These are phyloP conservation scores for Halictus quadricinctus DNA, from an alignment of 2,888 invertebrate species.

Conservation along the genomic window DNA sequence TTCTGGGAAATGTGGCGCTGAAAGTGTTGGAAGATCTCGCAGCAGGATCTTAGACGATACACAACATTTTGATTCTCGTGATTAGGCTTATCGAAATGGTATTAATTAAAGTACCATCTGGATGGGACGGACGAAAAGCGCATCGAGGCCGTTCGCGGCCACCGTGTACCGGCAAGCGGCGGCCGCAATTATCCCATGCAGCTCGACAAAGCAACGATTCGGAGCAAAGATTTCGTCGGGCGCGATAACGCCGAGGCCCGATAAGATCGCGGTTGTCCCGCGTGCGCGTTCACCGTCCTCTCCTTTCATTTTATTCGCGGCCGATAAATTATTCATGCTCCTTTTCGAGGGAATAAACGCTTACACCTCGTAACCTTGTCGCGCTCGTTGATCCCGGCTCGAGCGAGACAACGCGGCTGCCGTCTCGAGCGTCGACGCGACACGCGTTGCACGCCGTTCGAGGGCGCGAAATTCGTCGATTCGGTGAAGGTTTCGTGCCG, in stretches of 20 bases:
- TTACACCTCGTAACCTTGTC: slow-evolving; percentile 65
- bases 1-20: background rate
- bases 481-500: slow-evolving; percentile 34
- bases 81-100: background rate
- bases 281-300: slow-evolving; percentile 51
- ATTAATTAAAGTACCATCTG: background rate
- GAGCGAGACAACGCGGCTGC: slow-evolving; percentile 54
- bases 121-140: background rate
- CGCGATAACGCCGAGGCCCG: slow-evolving; percentile 51
- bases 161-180: background rate
- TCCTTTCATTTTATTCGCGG: slow-evolving; percentile 59
- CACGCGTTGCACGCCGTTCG: slow-evolving; percentile 29
- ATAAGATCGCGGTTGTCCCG: slow-evolving; percentile 62
- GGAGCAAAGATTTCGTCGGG: slow-evolving; percentile 43
- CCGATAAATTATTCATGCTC: slow-evolving; percentile 74
- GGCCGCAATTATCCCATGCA: background rate
- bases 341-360: slow-evolving; percentile 67
- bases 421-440: slow-evolving; percentile 28
- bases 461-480: slow-evolving; percentile 59
- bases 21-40: background rate
- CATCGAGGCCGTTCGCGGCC: background rate
- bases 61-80: background rate
- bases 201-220: slow-evolving; percentile 21
- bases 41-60: background rate
- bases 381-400: slow-evolving; percentile 67